Conservation (phyloP, 2,888 invertebrate species). For the Acanthosoma haemorrhoidale region DNA sequence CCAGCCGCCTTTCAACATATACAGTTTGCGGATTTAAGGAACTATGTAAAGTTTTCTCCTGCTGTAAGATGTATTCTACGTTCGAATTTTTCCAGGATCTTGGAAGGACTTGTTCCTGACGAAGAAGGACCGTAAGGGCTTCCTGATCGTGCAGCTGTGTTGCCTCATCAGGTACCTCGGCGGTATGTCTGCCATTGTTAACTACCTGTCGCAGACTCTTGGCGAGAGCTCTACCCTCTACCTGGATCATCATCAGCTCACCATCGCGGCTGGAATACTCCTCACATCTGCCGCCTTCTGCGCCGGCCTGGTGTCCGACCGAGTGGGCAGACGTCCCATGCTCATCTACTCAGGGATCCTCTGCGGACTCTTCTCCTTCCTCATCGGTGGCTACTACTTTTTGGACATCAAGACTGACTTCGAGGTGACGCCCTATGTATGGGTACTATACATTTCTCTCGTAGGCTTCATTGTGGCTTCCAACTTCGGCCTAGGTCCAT, state of each 20-base stretch:
- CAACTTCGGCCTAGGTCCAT: conserved; percentile 37
- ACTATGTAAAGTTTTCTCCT: no score
- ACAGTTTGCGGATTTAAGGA: no score
- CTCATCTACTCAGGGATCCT: conserved; percentile 35
- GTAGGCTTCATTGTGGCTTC: conserved; percentile 34
- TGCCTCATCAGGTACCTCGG: conserved; percentile 36
- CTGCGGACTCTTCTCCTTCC: conserved; percentile 32
- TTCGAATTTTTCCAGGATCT: no score
- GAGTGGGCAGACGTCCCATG: conserved; percentile 35
- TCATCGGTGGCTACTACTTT: conserved; percentile 34
- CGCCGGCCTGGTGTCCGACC: background rate
- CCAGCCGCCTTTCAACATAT: no score
- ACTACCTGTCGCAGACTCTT: conserved; percentile 37
- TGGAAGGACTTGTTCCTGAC: conserved; percentile 34
- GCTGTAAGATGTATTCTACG: no score
- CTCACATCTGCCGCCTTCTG: background rate
- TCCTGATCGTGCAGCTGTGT: conserved; percentile 36
- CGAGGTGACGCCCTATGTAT: conserved; percentile 31
- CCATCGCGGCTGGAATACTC: background rate
- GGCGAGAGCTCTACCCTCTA: conserved; percentile 22
- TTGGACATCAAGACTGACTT: conserved; percentile 29
- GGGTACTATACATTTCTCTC: conserved; percentile 35
- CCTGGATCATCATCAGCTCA: conserved; percentile 26
- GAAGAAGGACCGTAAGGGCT: conserved; percentile 32
- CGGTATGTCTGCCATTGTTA: conserved; percentile 32